Evolutionary conservation across 2,113 vertebrate genomes (phyloP), one percentile per base, ranked within the genome.

Genomic region (Phylloscopus trochilus): DNA sequence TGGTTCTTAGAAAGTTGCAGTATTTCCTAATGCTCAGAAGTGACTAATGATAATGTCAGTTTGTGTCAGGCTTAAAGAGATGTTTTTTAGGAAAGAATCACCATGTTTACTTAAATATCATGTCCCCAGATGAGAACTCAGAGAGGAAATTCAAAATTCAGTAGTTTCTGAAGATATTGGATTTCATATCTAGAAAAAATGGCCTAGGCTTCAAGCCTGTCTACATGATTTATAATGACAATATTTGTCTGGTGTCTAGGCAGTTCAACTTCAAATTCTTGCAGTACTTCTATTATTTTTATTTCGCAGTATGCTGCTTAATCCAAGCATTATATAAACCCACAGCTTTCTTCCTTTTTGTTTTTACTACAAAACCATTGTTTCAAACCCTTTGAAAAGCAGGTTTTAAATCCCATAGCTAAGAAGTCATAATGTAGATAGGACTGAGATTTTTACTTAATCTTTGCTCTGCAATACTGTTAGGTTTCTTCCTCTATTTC

Each of bases 81-180:
- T 31, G 10, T n/a, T 83, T 88, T 83, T 55, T n/a, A 66, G 23
- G 43, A 91, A 70, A 8, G 3, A 6, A n/a, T 52, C 10, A 46
- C 26, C 9, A 43, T 0, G 0, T 2, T 73, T 74, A 26, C 19
- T 74, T 33, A 66, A 63, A 53, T 5, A 26, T 46, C 21, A 49
- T 3, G 1, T 1, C 6, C 9, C 8, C 3, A 58, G 2, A 58
- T 41, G 30, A 70, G 39, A 86, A 47, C 20, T 62, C 26, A 39
- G 17, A 35, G 11, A 73, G 6, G 19, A 80, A 79, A 78, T 55
- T 26, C n/a, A 75, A 39, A 72, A 90, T 16, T 30, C 56, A 16
- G 8, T 44, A 68, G 15, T 51, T 93, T 76, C n/a, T 64, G 27
- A 89, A 91, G 78, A 51, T 43, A 75, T 1, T 59, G 1, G 11